phyloP scores from a whole-genome alignment of 2,888 invertebrate species.

The Andricus quercusramuli region DNA sequence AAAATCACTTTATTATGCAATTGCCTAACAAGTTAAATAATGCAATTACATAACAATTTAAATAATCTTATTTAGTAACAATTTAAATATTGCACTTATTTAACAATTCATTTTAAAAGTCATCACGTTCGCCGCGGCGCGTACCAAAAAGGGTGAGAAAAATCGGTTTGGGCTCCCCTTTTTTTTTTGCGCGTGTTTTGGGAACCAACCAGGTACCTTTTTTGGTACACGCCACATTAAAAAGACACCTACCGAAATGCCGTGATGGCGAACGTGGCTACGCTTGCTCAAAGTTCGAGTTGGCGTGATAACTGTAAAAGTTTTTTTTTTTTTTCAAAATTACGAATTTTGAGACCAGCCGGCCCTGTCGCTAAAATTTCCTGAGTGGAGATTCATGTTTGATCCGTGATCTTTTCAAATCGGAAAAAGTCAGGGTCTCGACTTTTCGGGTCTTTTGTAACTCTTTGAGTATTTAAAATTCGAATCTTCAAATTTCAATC shows the following conservation, averaged over 20 bases:
- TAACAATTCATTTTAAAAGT: conserved; percentile 35
- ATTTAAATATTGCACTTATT: conserved; percentile 42
- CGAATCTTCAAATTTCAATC: neutral
- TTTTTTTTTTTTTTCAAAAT: conserved; percentile 21
- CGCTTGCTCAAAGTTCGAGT: conserved; percentile 29
- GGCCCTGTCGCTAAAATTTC: conserved; percentile 14
- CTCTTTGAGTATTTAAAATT: neutral
- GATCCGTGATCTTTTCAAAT: conserved; percentile 13
- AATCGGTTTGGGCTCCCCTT: neutral
- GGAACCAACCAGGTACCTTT: neutral
- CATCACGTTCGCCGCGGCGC: conserved; percentile 21
- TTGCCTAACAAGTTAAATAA: conserved; percentile 42
- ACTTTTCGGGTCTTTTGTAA: neutral
- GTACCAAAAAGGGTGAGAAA: conserved; percentile 30
- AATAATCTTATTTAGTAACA: conserved; percentile 39
- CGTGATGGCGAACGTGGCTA: conserved; percentile 29
- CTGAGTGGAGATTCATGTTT: conserved; percentile 37
- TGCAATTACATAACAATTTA: conserved; percentile 40
- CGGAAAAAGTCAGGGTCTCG: conserved; percentile 14
- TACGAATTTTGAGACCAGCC: conserved; percentile 40
- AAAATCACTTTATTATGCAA: conserved; percentile 40
- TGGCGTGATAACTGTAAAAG: conserved; percentile 12
- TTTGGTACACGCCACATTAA: conserved; percentile 12
- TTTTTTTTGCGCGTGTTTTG: conserved; percentile 38
- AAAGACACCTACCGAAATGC: conserved; percentile 41